These are phyloP conservation scores for Semaprochilodus insignis DNA, from an alignment of 2,797 vertebrate genomes.

Conservation along the genomic window DNA sequence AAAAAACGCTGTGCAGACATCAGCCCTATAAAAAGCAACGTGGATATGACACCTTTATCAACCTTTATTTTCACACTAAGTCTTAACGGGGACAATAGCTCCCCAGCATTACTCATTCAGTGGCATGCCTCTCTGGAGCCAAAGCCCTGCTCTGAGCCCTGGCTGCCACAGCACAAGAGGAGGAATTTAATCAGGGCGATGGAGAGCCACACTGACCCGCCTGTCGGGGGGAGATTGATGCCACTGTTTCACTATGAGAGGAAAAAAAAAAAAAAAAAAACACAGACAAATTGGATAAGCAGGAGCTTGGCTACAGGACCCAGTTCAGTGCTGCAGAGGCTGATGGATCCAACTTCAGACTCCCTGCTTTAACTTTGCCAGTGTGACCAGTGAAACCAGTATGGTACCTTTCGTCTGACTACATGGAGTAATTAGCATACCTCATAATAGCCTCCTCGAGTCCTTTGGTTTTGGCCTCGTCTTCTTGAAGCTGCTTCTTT, in stretches of 20 bases:
- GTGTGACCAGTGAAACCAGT: not conserved
- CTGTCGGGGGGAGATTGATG: slow-evolving; percentile 51
- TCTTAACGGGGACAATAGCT: slow-evolving; percentile 21
- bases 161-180: slow-evolving; percentile 33
- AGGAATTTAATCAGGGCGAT: slow-evolving; percentile 55
- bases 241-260: slow-evolving; percentile 42
- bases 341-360: slow-evolving; percentile 14
- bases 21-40: not conserved
- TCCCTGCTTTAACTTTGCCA: not conserved
- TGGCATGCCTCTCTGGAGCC: slow-evolving; percentile 44
- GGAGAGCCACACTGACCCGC: slow-evolving; percentile 22
- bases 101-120: slow-evolving; percentile 37
- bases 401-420: not conserved
- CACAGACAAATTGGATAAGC: slow-evolving; percentile 28
- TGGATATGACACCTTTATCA: slow-evolving; percentile 21
- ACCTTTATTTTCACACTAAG: slow-evolving; percentile 17
- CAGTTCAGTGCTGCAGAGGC: slow-evolving; percentile 21
- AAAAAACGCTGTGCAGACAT: not conserved
- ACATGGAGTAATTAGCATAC: slow-evolving; percentile 75
- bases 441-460: slow-evolving; percentile 88
- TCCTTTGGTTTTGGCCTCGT: slow-evolving; percentile 83
- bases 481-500: slow-evolving; percentile 86
- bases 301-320: slow-evolving; percentile 3
- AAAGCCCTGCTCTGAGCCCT: slow-evolving; percentile 29
- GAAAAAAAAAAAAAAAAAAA: no score